Evolutionary conservation across 2,888 invertebrate species (phyloP).

Genomic region (Pandemis corylana): DNA sequence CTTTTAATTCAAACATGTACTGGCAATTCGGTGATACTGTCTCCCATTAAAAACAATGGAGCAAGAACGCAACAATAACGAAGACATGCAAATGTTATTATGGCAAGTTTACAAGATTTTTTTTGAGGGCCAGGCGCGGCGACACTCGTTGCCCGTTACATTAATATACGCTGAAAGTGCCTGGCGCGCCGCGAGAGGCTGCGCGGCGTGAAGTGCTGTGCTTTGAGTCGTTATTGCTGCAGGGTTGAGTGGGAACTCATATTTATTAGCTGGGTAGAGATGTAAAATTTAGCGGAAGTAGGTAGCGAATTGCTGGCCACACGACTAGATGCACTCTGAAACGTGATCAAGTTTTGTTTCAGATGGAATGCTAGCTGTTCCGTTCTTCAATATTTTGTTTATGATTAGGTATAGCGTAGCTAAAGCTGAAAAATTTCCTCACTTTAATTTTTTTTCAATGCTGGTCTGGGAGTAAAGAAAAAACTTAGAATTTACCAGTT

Average conservation of each 20-base stretch:
- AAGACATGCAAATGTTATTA: conserved; percentile 41
- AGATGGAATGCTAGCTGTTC: not conserved
- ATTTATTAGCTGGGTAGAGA: not conserved
- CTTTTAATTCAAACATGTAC: conserved; percentile 1
- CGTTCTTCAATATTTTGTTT: not conserved
- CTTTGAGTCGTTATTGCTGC: conserved; percentile 20
- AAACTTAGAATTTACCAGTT: too few species aligned
- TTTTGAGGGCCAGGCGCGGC: not conserved
- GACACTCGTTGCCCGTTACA: conserved; percentile 31
- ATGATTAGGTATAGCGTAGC: too few species aligned
- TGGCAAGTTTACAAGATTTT: conserved; percentile 39
- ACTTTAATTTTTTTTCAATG: too few species aligned
- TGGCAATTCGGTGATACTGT: not conserved
- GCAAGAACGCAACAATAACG: conserved; percentile 33
- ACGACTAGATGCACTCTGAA: too few species aligned
- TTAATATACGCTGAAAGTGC: conserved; percentile 31
- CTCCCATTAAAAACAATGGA: conserved; percentile 17
- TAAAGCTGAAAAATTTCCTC: too few species aligned
- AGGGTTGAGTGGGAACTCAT: conserved; percentile 17
- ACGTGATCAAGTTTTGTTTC: not conserved
- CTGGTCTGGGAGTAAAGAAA: too few species aligned
- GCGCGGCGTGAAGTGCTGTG: conserved; percentile 27
- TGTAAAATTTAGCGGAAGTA: too few species aligned
- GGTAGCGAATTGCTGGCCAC: too few species aligned
- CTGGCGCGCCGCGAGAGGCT: conserved; percentile 24